Evolutionary conservation across 1,140 invertebrate species (phyloP).

Genomic region (Andrena cerasifolii): DNA sequence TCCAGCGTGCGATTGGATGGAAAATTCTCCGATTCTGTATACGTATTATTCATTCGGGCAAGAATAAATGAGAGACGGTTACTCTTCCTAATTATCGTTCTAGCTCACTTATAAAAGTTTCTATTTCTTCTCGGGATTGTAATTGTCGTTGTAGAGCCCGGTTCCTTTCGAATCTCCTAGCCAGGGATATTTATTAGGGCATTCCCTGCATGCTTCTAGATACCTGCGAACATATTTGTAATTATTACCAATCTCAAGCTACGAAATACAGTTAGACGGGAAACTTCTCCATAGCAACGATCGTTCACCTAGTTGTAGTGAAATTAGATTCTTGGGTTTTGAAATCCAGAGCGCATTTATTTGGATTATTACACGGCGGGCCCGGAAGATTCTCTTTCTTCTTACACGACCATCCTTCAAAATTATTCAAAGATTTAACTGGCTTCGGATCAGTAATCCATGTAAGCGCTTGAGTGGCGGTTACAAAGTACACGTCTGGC

Average conservation of each 20-base stretch:
- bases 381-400: constrained; percentile 87
- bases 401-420: constrained; percentile 92
- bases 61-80: constrained; percentile 47
- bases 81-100: constrained; percentile 44
- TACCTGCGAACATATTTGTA: constrained; percentile 84
- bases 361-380: constrained; percentile 90
- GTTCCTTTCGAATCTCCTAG: constrained; percentile 92
- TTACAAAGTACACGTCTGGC: constrained; percentile 94
- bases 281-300: background rate
- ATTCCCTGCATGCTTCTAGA: constrained; percentile 93
- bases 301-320: constrained; percentile 86
- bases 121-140: constrained; percentile 87
- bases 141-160: constrained; percentile 90
- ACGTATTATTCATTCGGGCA: constrained; percentile 44
- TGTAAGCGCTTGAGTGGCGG: constrained; percentile 93
- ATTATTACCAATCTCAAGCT: constrained; percentile 16
- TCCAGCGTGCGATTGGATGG: background rate
- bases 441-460: constrained; percentile 95
- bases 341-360: constrained; percentile 92
- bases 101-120: constrained; percentile 43
- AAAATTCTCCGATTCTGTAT: constrained; percentile 35
- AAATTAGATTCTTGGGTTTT: constrained; percentile 89
- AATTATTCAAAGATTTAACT: constrained; percentile 86
- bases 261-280: constrained; percentile 8
- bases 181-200: constrained; percentile 94